Evolutionary conservation across 2,797 vertebrate species (phyloP), one percentile per base, ranked within the genome.

Genomic region (Pempheris klunzingeri): DNA sequence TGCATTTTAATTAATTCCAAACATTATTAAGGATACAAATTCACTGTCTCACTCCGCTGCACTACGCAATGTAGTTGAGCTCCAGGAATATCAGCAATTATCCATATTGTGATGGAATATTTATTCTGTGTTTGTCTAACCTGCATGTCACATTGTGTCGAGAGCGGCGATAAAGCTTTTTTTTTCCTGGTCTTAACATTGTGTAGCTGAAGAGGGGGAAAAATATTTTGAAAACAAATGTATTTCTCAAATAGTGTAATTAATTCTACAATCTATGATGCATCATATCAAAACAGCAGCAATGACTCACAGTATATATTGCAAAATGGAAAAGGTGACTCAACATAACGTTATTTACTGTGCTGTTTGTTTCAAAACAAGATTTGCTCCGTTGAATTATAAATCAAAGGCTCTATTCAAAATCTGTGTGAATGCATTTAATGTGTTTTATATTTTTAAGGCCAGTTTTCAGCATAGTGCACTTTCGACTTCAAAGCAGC

Each of bases 1-100:
- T 86, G 86, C 85, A 85, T 89, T 88, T 91, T 82, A 93, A 93
- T 92, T 83, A 84, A 85, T 91, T 90, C 71, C 80, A 86, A 92
- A 92, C 85, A 88, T 87, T 87, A 90, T 90, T 89, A 88, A 86
- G 78, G 78, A 74, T 79, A 88, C 82, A 89, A 88, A 90, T 87
- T 89, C 71, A 85, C 71, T 74, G 90, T 90, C 78, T 90, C 87
- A 84, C 88, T 84, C 55, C 36, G 22, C 61, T 87, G 82, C 88
- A 24, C 81, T n/a, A 34, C 5, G 14, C 74, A 34, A 28, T 82
- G 85, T 74, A 70, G 79, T 53, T 22, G 74, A 87, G 84, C 88
- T 73, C 69, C 65, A 80, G 79, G 69, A 83, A 82, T 87, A 86
- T 88, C 80, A 79, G 83, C 73, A 82, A 75, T 79, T 84, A 87